Percentiles rank a stretch among this genome's conserved stretches.
Evolutionary conservation across 2,797 vertebrate genomes (phyloP).

Genomic region (Amniataba percoides): DNA sequence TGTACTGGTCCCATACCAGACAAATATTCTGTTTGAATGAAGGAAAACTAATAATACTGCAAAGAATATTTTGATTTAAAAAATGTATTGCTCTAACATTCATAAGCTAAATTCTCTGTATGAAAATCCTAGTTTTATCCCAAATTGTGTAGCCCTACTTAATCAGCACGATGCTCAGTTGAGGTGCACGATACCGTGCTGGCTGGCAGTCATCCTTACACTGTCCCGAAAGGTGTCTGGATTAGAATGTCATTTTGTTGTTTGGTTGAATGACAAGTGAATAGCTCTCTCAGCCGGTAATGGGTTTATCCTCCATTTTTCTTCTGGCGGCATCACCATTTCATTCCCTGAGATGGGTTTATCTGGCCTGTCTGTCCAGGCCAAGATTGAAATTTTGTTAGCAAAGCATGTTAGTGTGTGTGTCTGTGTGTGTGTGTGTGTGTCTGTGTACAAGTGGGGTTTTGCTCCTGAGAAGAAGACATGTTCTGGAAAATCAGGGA

Average conservation of each 20-base stretch:
- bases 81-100: neutral
- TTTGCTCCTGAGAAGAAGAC: slow-evolving; percentile 53
- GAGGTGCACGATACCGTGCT: slow-evolving; percentile 23
- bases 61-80: neutral
- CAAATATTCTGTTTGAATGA: neutral
- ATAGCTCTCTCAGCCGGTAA: slow-evolving; percentile 73
- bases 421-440: slow-evolving; percentile 13
- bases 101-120: neutral
- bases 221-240: slow-evolving; percentile 67
- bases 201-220: slow-evolving; percentile 45
- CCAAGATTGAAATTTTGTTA: slow-evolving; percentile 68
- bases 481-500: slow-evolving; percentile 57
- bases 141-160: neutral
- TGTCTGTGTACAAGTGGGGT: slow-evolving; percentile 8
- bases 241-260: slow-evolving; percentile 75
- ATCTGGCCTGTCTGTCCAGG: slow-evolving; percentile 70
- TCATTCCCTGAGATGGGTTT: slow-evolving; percentile 75
- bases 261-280: slow-evolving; percentile 77
- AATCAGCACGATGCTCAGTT: slow-evolving; percentile 12
- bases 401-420: slow-evolving; percentile 45
- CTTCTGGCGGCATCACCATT: slow-evolving; percentile 67
- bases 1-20: neutral
- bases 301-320: slow-evolving; percentile 70
- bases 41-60: neutral
- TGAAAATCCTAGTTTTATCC: neutral